Conservation (phyloP, 2,888 invertebrate genomes). For the Druceiella hillmani region DNA sequence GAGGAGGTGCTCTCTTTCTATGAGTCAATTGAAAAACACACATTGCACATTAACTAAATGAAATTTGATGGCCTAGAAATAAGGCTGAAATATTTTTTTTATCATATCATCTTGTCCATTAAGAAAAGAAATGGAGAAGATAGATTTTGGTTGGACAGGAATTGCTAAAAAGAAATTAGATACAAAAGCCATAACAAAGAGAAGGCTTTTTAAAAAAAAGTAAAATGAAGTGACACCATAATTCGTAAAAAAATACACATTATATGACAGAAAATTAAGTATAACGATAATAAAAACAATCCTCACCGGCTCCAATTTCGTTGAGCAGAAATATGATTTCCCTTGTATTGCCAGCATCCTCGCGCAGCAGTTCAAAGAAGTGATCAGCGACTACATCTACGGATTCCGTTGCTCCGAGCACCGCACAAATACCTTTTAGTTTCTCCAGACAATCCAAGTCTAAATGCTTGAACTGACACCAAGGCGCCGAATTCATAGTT, state of each 20-base stretch:
- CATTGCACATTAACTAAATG: too few species aligned
- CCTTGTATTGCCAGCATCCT: slow-evolving; percentile 46
- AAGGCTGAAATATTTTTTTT: too few species aligned
- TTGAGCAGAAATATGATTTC: slow-evolving; percentile 60
- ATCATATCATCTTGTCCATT: too few species aligned
- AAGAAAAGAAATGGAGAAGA: too few species aligned
- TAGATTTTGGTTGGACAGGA: background rate
- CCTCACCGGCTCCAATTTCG: slow-evolving; percentile 45
- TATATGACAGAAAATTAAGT: background rate
- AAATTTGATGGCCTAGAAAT: too few species aligned
- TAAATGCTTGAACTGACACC: slow-evolving; percentile 61
- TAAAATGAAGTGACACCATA: background rate
- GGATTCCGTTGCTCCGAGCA: slow-evolving; percentile 52
- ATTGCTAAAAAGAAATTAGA: background rate
- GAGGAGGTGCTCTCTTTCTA: too few species aligned
- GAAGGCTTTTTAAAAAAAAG: background rate
- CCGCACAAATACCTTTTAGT: slow-evolving; percentile 49
- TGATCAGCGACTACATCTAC: slow-evolving; percentile 55
- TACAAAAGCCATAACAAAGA: background rate
- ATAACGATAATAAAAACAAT: background rate
- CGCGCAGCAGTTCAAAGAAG: slow-evolving; percentile 53
- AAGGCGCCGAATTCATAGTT: slow-evolving; percentile 41
- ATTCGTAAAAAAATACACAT: slow-evolving; percentile 1
- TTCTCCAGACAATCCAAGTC: slow-evolving; percentile 39
- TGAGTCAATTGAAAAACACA: too few species aligned